Evolutionary conservation across 1,140 invertebrate genomes (phyloP).

Genomic region (Goniozus legneri): DNA sequence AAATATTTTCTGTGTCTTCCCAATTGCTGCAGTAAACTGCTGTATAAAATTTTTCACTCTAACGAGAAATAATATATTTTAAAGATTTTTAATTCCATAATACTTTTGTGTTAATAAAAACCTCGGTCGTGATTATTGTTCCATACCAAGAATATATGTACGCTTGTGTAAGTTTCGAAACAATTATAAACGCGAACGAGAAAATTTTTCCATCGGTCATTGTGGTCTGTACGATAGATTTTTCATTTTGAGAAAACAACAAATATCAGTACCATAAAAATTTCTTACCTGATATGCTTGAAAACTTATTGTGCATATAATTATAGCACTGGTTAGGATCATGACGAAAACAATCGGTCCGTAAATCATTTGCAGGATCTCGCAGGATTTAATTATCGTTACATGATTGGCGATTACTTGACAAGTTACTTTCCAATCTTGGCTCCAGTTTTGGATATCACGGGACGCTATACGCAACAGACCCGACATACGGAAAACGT

Average conservation of each 20-base stretch:
- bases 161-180: slow-evolving; percentile 16
- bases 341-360: slow-evolving; percentile 25
- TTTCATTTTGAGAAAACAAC: not conserved
- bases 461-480: slow-evolving; percentile 8
- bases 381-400: slow-evolving; percentile 9
- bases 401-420: slow-evolving; percentile 16
- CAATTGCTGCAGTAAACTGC: slow-evolving; percentile 15
- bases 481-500: slow-evolving; percentile 27
- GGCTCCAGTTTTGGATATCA: not conserved
- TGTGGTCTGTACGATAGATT: not conserved
- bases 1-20: slow-evolving; percentile 11
- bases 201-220: slow-evolving; percentile 1
- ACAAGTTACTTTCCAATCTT: slow-evolving; percentile 6
- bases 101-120: too few species aligned
- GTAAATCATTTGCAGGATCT: slow-evolving; percentile 23
- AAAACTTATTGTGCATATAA: slow-evolving; percentile 28
- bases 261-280: not conserved
- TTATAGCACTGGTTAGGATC: slow-evolving; percentile 21
- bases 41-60: slow-evolving; percentile 11
- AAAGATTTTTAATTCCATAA: too few species aligned
- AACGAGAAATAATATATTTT: too few species aligned
- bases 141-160: slow-evolving; percentile 18
- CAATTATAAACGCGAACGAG: not conserved
- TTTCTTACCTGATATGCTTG: slow-evolving; percentile 26
- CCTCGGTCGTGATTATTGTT: too few species aligned